phyloP scores from a whole-genome alignment of 2,113 vertebrate genomes.

The Paramisgurnus dabryanus region DNA sequence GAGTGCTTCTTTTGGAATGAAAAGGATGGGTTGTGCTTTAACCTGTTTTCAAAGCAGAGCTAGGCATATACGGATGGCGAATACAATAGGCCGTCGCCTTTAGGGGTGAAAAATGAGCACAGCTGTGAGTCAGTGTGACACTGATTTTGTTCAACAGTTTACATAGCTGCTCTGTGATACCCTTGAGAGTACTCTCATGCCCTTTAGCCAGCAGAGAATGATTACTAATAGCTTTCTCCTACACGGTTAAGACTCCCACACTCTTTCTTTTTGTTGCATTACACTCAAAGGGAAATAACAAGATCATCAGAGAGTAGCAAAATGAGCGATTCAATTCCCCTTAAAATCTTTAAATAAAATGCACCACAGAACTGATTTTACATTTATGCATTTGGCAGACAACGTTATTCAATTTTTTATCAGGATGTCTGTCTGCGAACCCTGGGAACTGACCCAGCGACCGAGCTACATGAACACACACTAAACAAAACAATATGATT shows the following conservation, averaged over 20 bases:
- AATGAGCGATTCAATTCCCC: slow-evolving; percentile 19
- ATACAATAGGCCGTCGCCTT: slow-evolving; percentile 48
- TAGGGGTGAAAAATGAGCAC: slow-evolving; percentile 55
- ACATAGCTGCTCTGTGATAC: slow-evolving; percentile 54
- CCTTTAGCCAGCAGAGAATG: slow-evolving; percentile 57
- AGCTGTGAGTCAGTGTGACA: slow-evolving; percentile 54
- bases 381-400: too few species aligned
- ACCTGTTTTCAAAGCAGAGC: slow-evolving; percentile 42
- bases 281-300: slow-evolving; percentile 26
- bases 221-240: slow-evolving; percentile 60
- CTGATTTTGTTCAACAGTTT: slow-evolving; percentile 52
- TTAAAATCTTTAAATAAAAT: background rate
- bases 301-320: slow-evolving; percentile 35
- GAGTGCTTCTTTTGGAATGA: slow-evolving; percentile 1
- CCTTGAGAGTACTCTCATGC: slow-evolving; percentile 55
- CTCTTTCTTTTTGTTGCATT: slow-evolving; percentile 50
- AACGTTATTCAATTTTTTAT: too few species aligned
- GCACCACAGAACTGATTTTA: too few species aligned
- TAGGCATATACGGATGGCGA: slow-evolving; percentile 4
- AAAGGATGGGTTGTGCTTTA: slow-evolving; percentile 17
- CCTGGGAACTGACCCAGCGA: too few species aligned
- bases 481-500: too few species aligned
- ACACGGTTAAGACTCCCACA: slow-evolving; percentile 52
- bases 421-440: too few species aligned
- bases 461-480: too few species aligned